Evolutionary conservation across 53 echinoderm and acorn worm species (phyloP), one percentile per base, ranked within the genome.

Genomic region (Crossaster papposus): DNA sequence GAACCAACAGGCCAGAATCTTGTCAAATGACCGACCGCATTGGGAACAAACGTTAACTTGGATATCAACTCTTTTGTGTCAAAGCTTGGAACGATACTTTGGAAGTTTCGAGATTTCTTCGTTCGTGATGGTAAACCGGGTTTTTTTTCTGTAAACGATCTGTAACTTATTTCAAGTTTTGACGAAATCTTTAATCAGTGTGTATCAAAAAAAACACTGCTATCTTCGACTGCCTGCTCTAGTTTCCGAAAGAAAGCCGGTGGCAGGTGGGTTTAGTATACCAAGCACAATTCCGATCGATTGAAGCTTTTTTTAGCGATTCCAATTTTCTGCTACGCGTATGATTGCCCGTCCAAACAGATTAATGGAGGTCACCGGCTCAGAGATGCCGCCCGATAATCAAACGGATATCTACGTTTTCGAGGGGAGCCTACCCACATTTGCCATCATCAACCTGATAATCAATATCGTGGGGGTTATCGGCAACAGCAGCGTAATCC

Each of bases 401-500:
- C 37, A 30, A 13, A 77, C 87, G 24, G 37, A 24, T 30, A 0
- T 0, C n/a, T 6, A 9, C 37, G 14, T 30, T 34, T 24, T 22
- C n/a, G 54, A n/a, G 18, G 37, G 32, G 3, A 10, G 36, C 4
- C 6, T 33, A 1, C 33, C 36, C 0, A 63, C 74, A 22, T 34
- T 87, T 0, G 74, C 77, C 24, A 77, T 87, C 62, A 33, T 87
- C 36, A 55, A 75, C 37, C 32, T 87, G 62, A 26, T 75, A 18
- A 76, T 77, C 58, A n/a, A 58, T 33, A 32, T 95, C 2, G 32
- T 95, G 2, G 97, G 97, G 28, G 89, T 93, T 23, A 75, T 97
- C 2, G 97, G 97, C 0, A 97, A 97, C 70, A 89, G 86, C 11
- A 92, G 95, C 68, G 83, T 97, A 15, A 95, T 97, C 11, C 81